Evolutionary conservation across 2,888 invertebrate genomes (phyloP).

Genomic region (Apomyelois bistriatella): DNA sequence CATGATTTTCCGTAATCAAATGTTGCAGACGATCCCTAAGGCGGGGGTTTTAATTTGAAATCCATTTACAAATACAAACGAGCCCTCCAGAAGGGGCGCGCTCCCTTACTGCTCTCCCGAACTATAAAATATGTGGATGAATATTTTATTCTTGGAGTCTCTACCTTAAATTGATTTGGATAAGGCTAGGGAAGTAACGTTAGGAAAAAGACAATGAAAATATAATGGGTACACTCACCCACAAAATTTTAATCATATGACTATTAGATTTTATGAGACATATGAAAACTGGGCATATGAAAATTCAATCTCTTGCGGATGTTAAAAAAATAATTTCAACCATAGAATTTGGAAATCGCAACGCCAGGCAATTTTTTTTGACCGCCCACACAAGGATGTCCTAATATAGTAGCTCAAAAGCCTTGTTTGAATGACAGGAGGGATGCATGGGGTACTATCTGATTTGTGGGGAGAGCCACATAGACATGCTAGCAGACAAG

Average conservation of each 20-base stretch:
- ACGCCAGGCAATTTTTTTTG: too few relatives aligned
- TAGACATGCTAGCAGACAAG: not conserved
- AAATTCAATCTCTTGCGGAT: too few relatives aligned
- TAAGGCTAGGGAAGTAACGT: not conserved
- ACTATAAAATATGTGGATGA: slow-evolving; percentile 44
- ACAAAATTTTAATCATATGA: not conserved
- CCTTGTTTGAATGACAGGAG: not conserved
- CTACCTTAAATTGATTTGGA: slow-evolving; percentile 19
- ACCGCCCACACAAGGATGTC: not conserved
- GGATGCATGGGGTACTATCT: slow-evolving; percentile 3
- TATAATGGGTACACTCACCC: not conserved
- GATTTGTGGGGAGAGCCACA: slow-evolving; percentile 2
- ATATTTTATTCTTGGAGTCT: slow-evolving; percentile 40
- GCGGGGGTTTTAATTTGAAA: slow-evolving; percentile 62
- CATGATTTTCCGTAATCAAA: slow-evolving; percentile 34
- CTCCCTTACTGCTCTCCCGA: slow-evolving; percentile 23
- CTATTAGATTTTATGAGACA: too few relatives aligned
- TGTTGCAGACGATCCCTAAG: slow-evolving; percentile 42
- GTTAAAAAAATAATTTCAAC: too few relatives aligned
- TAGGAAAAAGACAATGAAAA: not conserved
- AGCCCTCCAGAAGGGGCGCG: slow-evolving; percentile 25
- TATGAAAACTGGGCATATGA: too few relatives aligned
- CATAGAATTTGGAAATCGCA: too few relatives aligned
- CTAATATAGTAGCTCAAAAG: not conserved
- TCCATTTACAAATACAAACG: slow-evolving; percentile 61